Percentiles rank a stretch among this genome's conserved stretches.
Conservation (phyloP, 2,888 invertebrate genomes). For the Bembecia ichneumoniformis region DNA sequence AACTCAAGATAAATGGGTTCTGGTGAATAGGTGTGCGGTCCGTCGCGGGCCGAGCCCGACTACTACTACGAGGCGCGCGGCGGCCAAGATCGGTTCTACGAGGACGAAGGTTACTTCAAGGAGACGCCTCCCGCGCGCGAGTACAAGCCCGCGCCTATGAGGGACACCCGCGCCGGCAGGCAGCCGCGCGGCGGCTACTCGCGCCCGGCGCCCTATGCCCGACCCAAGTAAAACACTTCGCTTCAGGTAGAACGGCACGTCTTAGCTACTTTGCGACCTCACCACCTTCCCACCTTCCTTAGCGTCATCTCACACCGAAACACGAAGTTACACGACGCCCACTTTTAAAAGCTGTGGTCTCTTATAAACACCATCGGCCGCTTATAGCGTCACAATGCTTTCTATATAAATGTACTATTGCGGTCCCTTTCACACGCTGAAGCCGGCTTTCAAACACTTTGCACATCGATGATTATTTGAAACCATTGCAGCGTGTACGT, state of each 20-base stretch:
- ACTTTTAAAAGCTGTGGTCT: background rate
- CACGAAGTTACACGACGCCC: background rate
- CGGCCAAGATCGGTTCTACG: constrained; percentile 50
- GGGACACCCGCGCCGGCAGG: background rate
- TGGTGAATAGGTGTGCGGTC: constrained; percentile 32
- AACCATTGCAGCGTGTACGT: too few relatives aligned
- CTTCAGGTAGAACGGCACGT: background rate
- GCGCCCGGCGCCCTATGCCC: constrained; percentile 41
- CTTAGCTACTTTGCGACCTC: background rate
- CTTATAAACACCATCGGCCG: background rate
- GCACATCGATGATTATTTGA: too few relatives aligned
- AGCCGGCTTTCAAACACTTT: too few relatives aligned
- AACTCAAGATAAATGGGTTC: too few relatives aligned
- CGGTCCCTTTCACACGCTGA: too few relatives aligned
- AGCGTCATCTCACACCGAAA: background rate
- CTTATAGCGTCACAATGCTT: too few relatives aligned
- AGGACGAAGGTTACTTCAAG: constrained; percentile 44
- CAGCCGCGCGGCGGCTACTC: constrained; percentile 44
- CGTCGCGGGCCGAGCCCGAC: constrained; percentile 78
- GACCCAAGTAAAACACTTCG: constrained; percentile 40
- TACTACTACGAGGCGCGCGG: constrained; percentile 71
- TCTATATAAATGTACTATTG: too few relatives aligned
- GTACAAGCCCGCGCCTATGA: constrained; percentile 23
- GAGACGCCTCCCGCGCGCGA: constrained; percentile 23
- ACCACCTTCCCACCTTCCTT: too few relatives aligned